Conservation (phyloP, 2,113 vertebrate species). For the Petroica traversi region DNA sequence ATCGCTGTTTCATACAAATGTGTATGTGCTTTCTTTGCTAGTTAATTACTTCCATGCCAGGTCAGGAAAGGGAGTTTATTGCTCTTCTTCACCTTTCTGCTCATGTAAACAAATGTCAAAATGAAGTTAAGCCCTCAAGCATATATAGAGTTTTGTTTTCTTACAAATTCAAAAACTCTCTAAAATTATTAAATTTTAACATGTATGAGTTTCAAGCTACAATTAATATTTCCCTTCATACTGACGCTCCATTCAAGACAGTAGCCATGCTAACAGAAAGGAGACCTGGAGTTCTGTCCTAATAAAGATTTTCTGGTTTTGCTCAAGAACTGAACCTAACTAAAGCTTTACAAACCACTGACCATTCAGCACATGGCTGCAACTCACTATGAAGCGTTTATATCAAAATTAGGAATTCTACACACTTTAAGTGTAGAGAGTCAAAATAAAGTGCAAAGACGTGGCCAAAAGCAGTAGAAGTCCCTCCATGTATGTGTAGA, state of each 20-base stretch:
- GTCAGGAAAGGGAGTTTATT: not conserved
- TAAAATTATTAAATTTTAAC: not conserved
- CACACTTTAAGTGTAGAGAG: not conserved
- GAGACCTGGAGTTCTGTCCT: not conserved
- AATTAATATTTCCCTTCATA: not conserved
- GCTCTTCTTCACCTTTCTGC: not conserved
- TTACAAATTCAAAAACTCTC: not conserved
- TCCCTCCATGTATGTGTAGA: fast-evolving
- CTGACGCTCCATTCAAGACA: not conserved
- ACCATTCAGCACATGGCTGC: not conserved
- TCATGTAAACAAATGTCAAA: not conserved
- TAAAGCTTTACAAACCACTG: not conserved
- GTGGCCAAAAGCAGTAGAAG: not conserved
- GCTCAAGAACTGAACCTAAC: not conserved
- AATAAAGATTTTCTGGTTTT: not conserved
- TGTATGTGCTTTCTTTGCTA: not conserved
- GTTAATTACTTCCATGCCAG: not conserved
- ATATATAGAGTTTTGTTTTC: fast-evolving
- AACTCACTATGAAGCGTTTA: not conserved
- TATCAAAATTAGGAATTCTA: not conserved
- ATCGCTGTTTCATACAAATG: not conserved
- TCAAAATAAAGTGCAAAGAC: not conserved
- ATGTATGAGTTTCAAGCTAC: not conserved
- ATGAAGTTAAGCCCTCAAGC: not conserved
- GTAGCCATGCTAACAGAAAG: not conserved